Evolutionary conservation across 2,888 invertebrate genomes (phyloP).

Genomic region (Xylota segnis): DNA sequence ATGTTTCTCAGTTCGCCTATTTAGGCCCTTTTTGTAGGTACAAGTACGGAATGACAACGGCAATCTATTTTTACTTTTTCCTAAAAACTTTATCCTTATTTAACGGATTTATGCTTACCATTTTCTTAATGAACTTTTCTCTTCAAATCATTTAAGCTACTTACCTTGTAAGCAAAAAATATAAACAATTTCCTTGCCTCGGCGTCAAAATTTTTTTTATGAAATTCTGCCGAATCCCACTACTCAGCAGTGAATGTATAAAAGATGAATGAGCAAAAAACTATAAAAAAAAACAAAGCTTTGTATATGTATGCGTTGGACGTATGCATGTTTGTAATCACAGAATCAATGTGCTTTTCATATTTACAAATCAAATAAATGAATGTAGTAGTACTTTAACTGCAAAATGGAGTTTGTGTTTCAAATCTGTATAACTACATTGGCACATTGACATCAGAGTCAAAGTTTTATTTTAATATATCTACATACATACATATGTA

Average conservation of each 20-base stretch:
- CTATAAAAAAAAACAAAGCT: neutral
- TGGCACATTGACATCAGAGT: neutral
- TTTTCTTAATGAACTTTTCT: too few species aligned
- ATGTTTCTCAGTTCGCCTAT: too few species aligned
- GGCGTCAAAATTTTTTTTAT: neutral
- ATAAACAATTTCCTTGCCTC: neutral
- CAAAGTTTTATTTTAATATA: slow-evolving; percentile 16
- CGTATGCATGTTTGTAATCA: slow-evolving; percentile 4
- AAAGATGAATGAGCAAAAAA: neutral
- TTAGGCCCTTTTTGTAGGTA: too few species aligned
- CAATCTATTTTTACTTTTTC: too few species aligned
- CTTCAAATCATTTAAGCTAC: neutral
- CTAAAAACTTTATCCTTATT: too few species aligned
- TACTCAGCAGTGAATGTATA: neutral
- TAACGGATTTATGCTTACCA: too few species aligned
- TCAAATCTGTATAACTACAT: neutral
- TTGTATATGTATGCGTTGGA: neutral
- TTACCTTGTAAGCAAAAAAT: neutral
- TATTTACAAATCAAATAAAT: neutral
- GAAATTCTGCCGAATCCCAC: slow-evolving; percentile 6
- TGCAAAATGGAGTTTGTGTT: slow-evolving; percentile 15
- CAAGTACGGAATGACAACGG: too few species aligned
- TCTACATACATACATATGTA: too few species aligned
- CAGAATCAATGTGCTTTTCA: neutral
- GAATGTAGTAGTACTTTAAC: slow-evolving; percentile 1